A percentile compares a stretch with the other conserved stretches of the same genome.
phyloP scores from a whole-genome alignment of 2,113 vertebrate genomes.

The Sinocyclocheilus maitianheensis region DNA sequence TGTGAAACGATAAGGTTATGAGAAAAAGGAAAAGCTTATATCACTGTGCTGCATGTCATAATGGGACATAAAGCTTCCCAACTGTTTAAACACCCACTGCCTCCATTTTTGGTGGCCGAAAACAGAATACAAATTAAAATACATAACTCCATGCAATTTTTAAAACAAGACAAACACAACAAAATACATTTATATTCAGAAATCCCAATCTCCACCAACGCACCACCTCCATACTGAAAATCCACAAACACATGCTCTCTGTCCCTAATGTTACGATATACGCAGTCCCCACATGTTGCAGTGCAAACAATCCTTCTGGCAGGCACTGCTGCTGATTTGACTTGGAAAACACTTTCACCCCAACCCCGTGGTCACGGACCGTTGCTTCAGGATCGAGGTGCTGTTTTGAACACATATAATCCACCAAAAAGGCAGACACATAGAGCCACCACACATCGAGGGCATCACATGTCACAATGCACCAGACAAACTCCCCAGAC shows the following conservation, averaged over 20 bases:
- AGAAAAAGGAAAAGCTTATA: not conserved
- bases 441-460: conserved; percentile 59
- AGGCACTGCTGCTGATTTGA: conserved; percentile 75
- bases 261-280: conserved; percentile 55
- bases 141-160: not conserved
- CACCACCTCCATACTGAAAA: not conserved
- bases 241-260: conserved; percentile 17
- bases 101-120: not conserved
- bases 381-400: conserved; percentile 75
- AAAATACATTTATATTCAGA: not conserved
- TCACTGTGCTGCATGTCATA: not conserved
- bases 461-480: conserved; percentile 12
- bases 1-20: not conserved
- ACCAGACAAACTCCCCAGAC: conserved; percentile 39
- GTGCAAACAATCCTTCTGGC: conserved; percentile 71
- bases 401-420: conserved; percentile 73
- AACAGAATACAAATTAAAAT: conserved; percentile 26
- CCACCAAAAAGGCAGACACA: conserved; percentile 68
- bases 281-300: conserved; percentile 63
- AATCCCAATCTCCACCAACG: not conserved
- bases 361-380: conserved; percentile 81
- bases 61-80: not conserved
- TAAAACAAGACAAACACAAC: not conserved
- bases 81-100: not conserved
- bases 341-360: conserved; percentile 77